Evolutionary conservation across 2,888 invertebrate genomes (phyloP), one percentile per base, ranked within the genome.

Genomic region (Calliopum simillimum): DNA sequence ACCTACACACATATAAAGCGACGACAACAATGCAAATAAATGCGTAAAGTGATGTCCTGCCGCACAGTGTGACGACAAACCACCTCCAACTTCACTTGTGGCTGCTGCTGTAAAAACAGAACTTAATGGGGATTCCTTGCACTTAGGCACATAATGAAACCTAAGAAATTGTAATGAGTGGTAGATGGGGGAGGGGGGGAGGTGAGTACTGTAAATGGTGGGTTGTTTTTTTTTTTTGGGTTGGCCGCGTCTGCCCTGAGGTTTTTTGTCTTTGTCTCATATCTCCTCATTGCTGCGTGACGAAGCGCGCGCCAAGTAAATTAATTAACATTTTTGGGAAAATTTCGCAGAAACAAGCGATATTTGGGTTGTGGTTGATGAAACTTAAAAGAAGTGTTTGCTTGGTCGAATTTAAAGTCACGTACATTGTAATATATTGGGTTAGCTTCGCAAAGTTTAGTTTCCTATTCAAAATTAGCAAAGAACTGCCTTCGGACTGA

Each of bases 101-200:
- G 61, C 61, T 46, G 61, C 6, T 19, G n/a, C 46, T 61, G n/a
- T 41, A 33, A 47, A 12, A 49, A 47, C 13, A 59, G 49, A 16
- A 49, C 78, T 80, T 81, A 81, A 80, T 81, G 80, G 80, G 77
- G 77, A 79, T 80, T 80, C 79, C 78, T 53, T 14, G n/a, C 81
- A 80, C 81, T 80, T 80, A 80, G 80, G 78, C 78, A 81, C 79
- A 80, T 81, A 80, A 80, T 70, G 65, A 70, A 73, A 64, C 56
- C 68, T 68, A 69, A 43, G 19, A 68, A 49, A 51, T 53, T 62
- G 62, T 51, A 41, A 51, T 61, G 44, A 61, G 61, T 21, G 8
- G 8, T 12, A 53, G 53, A 4, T 4, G 23, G 21, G 2, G 33
- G 33, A 6, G 33, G 33, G 33, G 33, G 33, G 33, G 2, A 1